Conservation (phyloP, 2,113 vertebrate species). For the Amphiprion ocellaris region DNA sequence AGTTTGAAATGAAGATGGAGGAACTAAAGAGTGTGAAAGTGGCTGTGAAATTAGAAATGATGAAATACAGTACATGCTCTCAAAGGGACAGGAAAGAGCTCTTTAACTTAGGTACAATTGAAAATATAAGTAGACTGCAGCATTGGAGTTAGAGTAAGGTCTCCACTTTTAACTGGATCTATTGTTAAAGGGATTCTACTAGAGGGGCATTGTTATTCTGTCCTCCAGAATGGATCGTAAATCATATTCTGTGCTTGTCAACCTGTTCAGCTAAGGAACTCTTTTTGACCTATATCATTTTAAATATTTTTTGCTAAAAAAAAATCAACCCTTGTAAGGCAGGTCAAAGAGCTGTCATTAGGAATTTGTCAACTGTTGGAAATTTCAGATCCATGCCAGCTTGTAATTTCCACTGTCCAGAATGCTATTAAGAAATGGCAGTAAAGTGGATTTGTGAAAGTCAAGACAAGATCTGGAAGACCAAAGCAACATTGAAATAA, state of each 20-base stretch:
- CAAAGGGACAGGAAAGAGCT: slow-evolving; percentile 31
- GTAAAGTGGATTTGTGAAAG: background rate
- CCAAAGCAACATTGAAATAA: background rate
- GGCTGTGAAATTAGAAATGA: slow-evolving; percentile 67
- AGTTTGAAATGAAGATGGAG: slow-evolving; percentile 64
- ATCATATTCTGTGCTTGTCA: slow-evolving; percentile 5
- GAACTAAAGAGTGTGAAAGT: slow-evolving; percentile 72
- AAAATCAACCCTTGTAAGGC: background rate
- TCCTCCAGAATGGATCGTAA: slow-evolving; percentile 10
- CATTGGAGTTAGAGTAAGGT: slow-evolving; percentile 15
- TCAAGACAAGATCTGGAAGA: background rate
- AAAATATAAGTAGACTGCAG: slow-evolving; percentile 33
- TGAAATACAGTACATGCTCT: slow-evolving; percentile 57
- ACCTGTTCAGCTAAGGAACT: slow-evolving; percentile 3
- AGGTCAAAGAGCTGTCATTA: background rate
- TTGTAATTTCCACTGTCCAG: background rate
- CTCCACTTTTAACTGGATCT: slow-evolving; percentile 41
- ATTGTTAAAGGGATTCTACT: background rate
- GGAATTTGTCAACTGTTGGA: background rate
- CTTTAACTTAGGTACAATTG: slow-evolving; percentile 34
- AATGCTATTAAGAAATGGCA: background rate
- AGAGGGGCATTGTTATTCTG: background rate
- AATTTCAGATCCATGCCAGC: background rate
- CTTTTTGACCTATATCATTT: slow-evolving; percentile 23
- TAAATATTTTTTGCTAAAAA: slow-evolving; percentile 20